Base-by-base conservation (phyloP, 2,888 invertebrate species). In the Chaetogeoica ovagalla region DNA sequence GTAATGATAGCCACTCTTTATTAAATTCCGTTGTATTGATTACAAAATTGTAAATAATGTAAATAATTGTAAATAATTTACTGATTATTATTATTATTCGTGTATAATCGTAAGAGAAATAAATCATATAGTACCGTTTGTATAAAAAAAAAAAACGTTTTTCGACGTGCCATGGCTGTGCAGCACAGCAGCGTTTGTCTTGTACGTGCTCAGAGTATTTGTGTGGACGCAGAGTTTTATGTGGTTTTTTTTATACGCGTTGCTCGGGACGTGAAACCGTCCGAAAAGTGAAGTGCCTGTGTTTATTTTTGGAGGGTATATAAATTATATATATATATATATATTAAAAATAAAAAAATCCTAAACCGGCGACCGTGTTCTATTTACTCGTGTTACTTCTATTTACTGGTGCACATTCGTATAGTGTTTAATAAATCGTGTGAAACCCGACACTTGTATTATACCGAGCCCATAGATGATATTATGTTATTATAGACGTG, bases 231-330 rank as follows among this genome's bases (percentile, higher is more conserved):
- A n/a, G n/a, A n/a, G n/a, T n/a, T 11, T 11, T 48, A 11, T 68
- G 17, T 21, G 13, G n/a, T n/a, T n/a, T n/a, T n/a, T n/a, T 48
- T 21, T 23, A 48, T 68, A 68, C 8, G 19, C 73, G 62, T 72
- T 48, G 72, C 48, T 43, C 15, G 2, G 13, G 30, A 1, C 15
- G 37, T 30, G 30, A 48, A 52, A 30, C 39, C 72, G 43, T 59
- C 60, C 48, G 43, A 72, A 48, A 48, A 72, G 72, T 72, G 43
- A 73, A 63, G 65, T 74, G 65, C 39, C 55, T n/a, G 65, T 74
- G 65, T 74, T 74, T 74, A 74, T 74, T 74, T 74, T 74, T 19
- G 55, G 63, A 37, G 74, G 55, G 21, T 65, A 19, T 13, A 52
- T n/a, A 62, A 48, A 68, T 62, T 60, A 62, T n/a, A n/a, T n/a